Evolutionary conservation across 1,140 invertebrate species (phyloP), one percentile per base, ranked within the genome.

Genomic region (Drosophila saltans): DNA sequence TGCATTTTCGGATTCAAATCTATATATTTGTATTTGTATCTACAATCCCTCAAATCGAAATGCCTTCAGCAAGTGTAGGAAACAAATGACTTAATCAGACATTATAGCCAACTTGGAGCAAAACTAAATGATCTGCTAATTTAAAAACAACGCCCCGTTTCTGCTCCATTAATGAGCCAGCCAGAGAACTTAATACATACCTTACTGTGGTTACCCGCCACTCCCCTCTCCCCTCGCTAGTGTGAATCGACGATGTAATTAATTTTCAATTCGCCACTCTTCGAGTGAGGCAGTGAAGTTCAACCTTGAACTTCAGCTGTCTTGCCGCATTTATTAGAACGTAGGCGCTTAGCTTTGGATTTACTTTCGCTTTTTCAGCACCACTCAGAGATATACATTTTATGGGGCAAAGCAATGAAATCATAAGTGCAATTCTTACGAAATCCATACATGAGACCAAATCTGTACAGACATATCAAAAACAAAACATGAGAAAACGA

Each of bases 221-320:
- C 45, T 30, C 33, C 33, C 6, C 33, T 36, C 33, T 5, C 33
- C 3, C 6, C 6, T 6, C 6, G 4, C 6, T 36, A 6, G 3
- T 36, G 6, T 36, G 43, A 45, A 24, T 48, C 45, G 71, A 69
- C 66, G 58, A 65, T 79, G 77, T 88, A 82, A 86, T 86, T 83
- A 89, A 89, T 88, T 83, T 52, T 80, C 73, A 52, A 88, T 88
- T 88, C 80, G 74, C 80, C 80, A 89, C 78, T 80, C 83, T 80
- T 78, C 52, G 43, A 64, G 66, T 52, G 45, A 26, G 33, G 3
- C 26, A 30, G 7, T 9, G 16, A 16, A 16, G 16, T 16, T 16
- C 59, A 56, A 21, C 84, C 84, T 89, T 89, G 84, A 89, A 89
- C 84, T 89, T 89, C 85, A 72, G 28, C 55, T 62, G 10, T 65